phyloP scores from a whole-genome alignment of 2,113 vertebrate species.

The Speoplatyrhinus poulsoni region DNA sequence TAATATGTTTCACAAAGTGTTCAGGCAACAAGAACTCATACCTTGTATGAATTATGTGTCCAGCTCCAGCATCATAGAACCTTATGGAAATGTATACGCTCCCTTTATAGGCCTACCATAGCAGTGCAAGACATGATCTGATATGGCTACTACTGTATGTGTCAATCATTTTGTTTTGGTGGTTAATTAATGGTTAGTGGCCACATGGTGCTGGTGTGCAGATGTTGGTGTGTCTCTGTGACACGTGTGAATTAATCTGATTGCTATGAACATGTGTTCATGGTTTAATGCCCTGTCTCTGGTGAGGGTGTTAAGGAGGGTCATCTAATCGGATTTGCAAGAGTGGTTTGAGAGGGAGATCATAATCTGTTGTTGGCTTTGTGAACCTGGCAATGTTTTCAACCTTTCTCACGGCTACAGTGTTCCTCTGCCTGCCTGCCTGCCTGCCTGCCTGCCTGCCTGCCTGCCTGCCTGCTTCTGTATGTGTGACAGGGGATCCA shows the following conservation, averaged over 20 bases:
- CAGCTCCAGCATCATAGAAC: no score
- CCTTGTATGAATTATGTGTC: no score
- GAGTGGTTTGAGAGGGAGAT: constrained; percentile 69
- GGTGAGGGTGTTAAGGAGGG: constrained; percentile 63
- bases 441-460: constrained; percentile 23
- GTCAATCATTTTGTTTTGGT: no score
- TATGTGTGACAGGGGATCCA: constrained; percentile 54
- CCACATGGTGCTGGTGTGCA: background rate
- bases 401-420: constrained; percentile 73
- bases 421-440: constrained; percentile 59
- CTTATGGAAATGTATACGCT: no score
- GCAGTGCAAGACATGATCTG: no score
- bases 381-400: constrained; percentile 71
- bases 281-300: constrained; percentile 66
- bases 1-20: no score
- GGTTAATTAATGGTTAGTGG: no score
- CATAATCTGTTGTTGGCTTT: constrained; percentile 74
- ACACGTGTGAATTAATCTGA: constrained; percentile 11
- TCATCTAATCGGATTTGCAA: constrained; percentile 71
- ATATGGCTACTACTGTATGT: no score
- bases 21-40: no score
- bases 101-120: no score
- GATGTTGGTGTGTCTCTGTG: background rate
- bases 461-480: constrained; percentile 23
- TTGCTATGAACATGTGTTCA: constrained; percentile 62